These are phyloP conservation scores for Druon quercuslanigerum DNA, from an alignment of 1,140 invertebrate species.

Conservation along the genomic window DNA sequence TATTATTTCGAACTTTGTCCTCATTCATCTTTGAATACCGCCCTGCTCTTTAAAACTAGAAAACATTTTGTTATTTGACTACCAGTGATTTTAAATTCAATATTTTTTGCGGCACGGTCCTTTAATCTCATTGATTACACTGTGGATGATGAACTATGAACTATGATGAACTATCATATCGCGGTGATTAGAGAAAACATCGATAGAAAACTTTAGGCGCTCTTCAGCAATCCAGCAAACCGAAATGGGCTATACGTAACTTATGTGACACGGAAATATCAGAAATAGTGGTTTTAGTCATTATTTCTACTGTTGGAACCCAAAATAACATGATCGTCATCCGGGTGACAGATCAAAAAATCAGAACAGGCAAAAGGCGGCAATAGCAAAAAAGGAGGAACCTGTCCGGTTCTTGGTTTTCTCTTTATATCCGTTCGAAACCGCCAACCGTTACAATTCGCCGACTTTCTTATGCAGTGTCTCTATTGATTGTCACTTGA, in stretches of 20 bases:
- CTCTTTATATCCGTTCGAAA: background rate
- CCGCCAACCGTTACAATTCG: constrained; percentile 5
- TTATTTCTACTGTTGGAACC: constrained; percentile 50
- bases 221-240: constrained; percentile 39
- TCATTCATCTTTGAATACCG: too few species aligned
- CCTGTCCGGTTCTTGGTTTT: constrained; percentile 23
- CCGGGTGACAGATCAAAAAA: constrained; percentile 3
- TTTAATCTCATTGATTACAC: constrained; percentile 16
- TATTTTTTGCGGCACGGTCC: background rate
- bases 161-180: too few species aligned
- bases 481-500: background rate
- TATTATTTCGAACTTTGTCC: too few species aligned
- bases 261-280: constrained; percentile 58
- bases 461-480: constrained; percentile 6
- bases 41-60: too few species aligned
- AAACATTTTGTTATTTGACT: background rate
- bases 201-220: constrained; percentile 48
- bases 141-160: background rate
- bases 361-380: background rate
- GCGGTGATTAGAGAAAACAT: constrained; percentile 45
- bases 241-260: constrained; percentile 50
- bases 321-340: constrained; percentile 48
- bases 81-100: constrained; percentile 6
- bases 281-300: constrained; percentile 41
- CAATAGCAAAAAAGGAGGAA: constrained; percentile 3